Evolutionary conservation across 2,888 invertebrate species (phyloP), one percentile per base, ranked within the genome.

Genomic region (Linnaemya vulpina): DNA sequence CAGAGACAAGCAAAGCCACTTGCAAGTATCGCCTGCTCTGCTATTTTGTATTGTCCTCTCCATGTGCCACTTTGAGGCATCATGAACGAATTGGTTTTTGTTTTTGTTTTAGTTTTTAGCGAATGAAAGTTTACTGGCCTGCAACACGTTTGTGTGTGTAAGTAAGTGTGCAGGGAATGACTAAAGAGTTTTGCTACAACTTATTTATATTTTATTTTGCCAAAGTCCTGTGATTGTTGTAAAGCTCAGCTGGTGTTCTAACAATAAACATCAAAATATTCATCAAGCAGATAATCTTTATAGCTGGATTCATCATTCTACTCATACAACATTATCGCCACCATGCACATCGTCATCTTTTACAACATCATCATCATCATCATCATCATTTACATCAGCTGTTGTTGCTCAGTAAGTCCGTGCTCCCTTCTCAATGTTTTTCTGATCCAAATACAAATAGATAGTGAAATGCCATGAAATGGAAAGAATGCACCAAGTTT

Each of bases 231-330:
- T 65, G 38, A 40, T 62, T 74, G 62, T 74, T 58, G 7, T 40
- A 65, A 82, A 74, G 75, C 71, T 78, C 85, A 85, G 82, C 85
- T 85, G 85, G 74, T 70, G 46, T 71, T 79, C 70, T 60, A 67
- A 78, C 63, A 78, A 85, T 71, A 78, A 79, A 82, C 82, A 85
- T 82, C 82, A 82, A 17, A 82, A 79, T 82, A 82, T 60, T 79
- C 85, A 85, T 85, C 78, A 60, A 53, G 78, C 49, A 65, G 65
- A 82, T 75, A 75, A 82, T 85, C 85, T 58, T 79, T 75, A 78
- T 58, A 70, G 58, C 35, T 65, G 30, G 22, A 67, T 58, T 76
- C 76, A 80, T 80, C 60, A 76, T 80, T 71, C 51, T 40, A 25
- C 3, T 9, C 49, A 49, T 17, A 20, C 62, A 74, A 53, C 60